Evolutionary conservation across 1,140 invertebrate species (phyloP).

Genomic region (Adoxophyes honmai): DNA sequence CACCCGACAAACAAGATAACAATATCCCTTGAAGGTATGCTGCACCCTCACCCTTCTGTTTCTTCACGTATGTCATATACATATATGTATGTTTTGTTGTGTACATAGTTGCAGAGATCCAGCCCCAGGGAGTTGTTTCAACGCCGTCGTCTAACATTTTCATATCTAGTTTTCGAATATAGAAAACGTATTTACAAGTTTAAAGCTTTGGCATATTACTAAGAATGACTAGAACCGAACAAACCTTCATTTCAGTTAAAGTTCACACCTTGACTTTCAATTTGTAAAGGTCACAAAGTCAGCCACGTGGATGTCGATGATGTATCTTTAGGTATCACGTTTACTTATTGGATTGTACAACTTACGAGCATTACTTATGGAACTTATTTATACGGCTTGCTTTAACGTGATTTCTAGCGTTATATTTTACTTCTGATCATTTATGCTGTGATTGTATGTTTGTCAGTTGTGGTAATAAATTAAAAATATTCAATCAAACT

Average conservation of each 20-base stretch:
- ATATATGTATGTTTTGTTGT: not conserved
- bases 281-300: not conserved
- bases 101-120: too few relatives aligned
- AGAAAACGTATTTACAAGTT: too few relatives aligned
- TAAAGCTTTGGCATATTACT: too few relatives aligned
- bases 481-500: too few relatives aligned
- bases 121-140: too few relatives aligned
- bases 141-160: too few relatives aligned
- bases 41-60: conserved; percentile 12
- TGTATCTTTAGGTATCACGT: not conserved
- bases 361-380: not conserved
- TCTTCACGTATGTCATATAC: not conserved
- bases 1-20: conserved; percentile 4
- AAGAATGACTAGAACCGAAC: too few relatives aligned
- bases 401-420: not conserved
- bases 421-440: not conserved
- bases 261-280: conserved; percentile 13
- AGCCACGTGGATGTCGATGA: not conserved
- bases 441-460: not conserved
- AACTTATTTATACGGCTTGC: not conserved
- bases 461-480: too few relatives aligned
- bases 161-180: too few relatives aligned
- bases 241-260: not conserved
- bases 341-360: not conserved
- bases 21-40: not conserved